phyloP scores from a whole-genome alignment of 1,140 invertebrate species.

The Drosophila busckii region DNA sequence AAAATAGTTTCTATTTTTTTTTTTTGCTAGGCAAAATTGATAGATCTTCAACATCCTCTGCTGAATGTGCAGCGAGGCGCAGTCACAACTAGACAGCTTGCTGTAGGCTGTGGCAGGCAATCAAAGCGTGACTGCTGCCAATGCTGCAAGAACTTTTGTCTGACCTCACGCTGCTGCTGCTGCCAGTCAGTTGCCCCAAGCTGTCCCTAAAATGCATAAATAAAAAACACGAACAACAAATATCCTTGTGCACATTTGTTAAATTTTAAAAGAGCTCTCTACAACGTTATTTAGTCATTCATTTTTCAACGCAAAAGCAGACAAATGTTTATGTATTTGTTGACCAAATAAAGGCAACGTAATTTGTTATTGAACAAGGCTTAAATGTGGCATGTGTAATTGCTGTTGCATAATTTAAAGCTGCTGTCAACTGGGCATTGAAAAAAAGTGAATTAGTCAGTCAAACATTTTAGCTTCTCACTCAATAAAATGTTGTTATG shows the following conservation, averaged over 20 bases:
- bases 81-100: conserved; percentile 12
- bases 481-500: too few species aligned
- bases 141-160: conserved; percentile 16
- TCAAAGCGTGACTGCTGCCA: conserved; percentile 50
- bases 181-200: too few species aligned
- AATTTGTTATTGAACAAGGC: conserved; percentile 45
- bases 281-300: conserved; percentile 5
- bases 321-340: neutral
- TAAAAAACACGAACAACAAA: conserved; percentile 7
- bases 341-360: too few species aligned
- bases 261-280: conserved; percentile 40
- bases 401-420: neutral
- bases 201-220: too few species aligned
- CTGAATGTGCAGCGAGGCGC: conserved; percentile 5
- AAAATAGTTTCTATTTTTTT: too few species aligned
- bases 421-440: too few species aligned
- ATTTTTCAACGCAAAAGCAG: conserved; percentile 6
- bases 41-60: conserved; percentile 27
- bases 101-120: conserved; percentile 24
- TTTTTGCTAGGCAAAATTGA: conserved; percentile 29
- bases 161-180: conserved; percentile 37
- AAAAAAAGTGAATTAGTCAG: too few species aligned
- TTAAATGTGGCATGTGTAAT: conserved; percentile 10
- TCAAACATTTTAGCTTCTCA: too few species aligned
- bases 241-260: conserved; percentile 34